A percentile compares a stretch with the other conserved stretches of the same genome.
phyloP scores from a whole-genome alignment of 2,888 invertebrate genomes.

The Melanophora roralis region DNA sequence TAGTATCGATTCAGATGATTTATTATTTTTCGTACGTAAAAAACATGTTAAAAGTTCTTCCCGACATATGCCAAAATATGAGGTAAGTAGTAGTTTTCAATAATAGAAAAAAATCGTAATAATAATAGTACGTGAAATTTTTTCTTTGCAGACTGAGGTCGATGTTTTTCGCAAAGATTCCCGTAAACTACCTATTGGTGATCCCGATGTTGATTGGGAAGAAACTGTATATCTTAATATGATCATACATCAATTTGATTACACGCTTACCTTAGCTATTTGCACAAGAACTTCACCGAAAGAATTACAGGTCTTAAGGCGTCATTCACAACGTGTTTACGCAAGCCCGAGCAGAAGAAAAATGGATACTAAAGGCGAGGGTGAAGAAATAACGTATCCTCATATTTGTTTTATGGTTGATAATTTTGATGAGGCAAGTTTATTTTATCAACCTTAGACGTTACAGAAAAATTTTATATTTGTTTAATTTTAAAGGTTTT shows the following conservation, averaged over 20 bases:
- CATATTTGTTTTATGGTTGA: conserved; percentile 99
- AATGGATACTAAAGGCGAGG: conserved; percentile 99
- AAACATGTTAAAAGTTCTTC: conserved; percentile 92
- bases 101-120: too few species aligned
- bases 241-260: conserved; percentile 98
- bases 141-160: conserved; percentile 85
- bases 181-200: conserved; percentile 96
- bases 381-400: conserved; percentile 99
- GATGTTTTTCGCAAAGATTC: conserved; percentile 99
- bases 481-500: conserved; percentile 85
- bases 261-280: conserved; percentile 97
- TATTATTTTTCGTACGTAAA: conserved; percentile 96
- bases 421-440: conserved; percentile 97
- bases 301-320: conserved; percentile 95
- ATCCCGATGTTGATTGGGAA: conserved; percentile 98
- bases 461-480: too few species aligned
- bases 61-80: conserved; percentile 92
- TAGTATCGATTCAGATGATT: conserved; percentile 94
- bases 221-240: conserved; percentile 99
- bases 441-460: not conserved
- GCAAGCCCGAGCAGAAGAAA: conserved; percentile 97
- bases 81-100: conserved; percentile 81
- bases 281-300: conserved; percentile 98
- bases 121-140: too few species aligned
- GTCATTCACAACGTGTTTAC: conserved; percentile 96